Evolutionary conservation across 2,113 vertebrate genomes (phyloP).

Genomic region (Anguilla japonica): DNA sequence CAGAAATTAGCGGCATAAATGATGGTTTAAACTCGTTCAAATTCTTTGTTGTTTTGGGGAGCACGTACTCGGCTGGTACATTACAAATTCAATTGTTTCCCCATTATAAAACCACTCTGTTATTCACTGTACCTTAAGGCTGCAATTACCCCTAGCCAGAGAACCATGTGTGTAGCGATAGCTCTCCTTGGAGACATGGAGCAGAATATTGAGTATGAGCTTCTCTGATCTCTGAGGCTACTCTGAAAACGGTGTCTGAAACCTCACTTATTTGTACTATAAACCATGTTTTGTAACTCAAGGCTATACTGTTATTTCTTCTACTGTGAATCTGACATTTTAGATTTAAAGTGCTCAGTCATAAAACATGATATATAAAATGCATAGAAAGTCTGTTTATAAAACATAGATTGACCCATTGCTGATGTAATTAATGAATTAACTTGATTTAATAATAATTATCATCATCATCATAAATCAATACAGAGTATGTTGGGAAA

Average conservation of each 20-base stretch:
- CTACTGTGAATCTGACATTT: no score
- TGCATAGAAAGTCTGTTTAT: no score
- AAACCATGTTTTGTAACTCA: background rate
- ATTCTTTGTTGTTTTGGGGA: background rate
- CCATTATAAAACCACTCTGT: constrained; percentile 58
- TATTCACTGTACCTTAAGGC: constrained; percentile 57
- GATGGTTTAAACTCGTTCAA: background rate
- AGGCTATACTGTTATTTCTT: background rate
- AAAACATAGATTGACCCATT: no score
- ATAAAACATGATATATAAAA: no score
- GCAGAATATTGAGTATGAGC: constrained; percentile 65
- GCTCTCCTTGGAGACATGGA: constrained; percentile 36
- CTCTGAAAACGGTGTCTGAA: background rate
- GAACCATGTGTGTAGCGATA: constrained; percentile 37
- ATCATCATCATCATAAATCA: no score
- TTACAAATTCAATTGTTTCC: constrained; percentile 46
- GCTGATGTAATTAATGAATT: no score
- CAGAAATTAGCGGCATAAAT: background rate
- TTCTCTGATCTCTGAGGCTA: constrained; percentile 54
- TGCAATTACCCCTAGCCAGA: constrained; percentile 57
- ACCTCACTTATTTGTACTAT: background rate
- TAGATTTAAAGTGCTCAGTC: no score
- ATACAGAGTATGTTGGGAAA: no score
- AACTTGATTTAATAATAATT: no score
- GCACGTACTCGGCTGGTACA: background rate